Conservation (phyloP, 1,140 invertebrate genomes). For the Eurosta solidaginis region DNA sequence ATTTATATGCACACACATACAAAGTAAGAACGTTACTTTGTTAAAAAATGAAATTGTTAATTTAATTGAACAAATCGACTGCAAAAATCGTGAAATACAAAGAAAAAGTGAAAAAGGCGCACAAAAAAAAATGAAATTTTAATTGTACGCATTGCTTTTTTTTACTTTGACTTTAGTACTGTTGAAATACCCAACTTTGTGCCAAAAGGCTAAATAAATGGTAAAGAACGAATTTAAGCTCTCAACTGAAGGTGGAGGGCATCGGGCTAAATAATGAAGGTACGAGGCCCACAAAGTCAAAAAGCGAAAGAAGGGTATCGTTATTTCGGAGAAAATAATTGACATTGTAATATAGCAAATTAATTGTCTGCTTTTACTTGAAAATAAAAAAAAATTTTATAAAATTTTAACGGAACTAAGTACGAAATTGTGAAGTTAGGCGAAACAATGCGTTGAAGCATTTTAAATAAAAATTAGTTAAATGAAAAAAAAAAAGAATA, state of each 20-base stretch:
- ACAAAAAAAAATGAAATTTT: not conserved
- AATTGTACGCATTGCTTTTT: not conserved
- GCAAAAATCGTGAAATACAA: not conserved
- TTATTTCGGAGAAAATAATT: not conserved
- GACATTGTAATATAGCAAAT: conserved; percentile 1
- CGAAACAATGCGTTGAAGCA: no score
- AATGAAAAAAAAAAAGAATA: no score
- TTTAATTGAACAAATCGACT: conserved; percentile 28
- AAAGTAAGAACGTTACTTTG: not conserved
- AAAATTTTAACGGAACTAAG: no score
- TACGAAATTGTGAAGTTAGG: no score
- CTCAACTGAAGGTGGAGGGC: no score
- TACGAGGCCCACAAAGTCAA: no score
- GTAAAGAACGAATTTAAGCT: no score
- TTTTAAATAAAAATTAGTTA: no score
- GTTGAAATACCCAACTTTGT: not conserved
- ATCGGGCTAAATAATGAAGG: not conserved
- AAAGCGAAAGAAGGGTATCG: not conserved
- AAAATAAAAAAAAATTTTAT: no score
- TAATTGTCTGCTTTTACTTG: not conserved
- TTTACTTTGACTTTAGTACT: not conserved
- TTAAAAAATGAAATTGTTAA: conserved; percentile 24
- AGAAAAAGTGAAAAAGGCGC: not conserved
- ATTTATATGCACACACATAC: not conserved
- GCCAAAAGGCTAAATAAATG: no score